Percentiles rank a stretch among this genome's conserved stretches.
phyloP scores from a whole-genome alignment of 2,797 vertebrate genomes.

The Todus mexicanus region DNA sequence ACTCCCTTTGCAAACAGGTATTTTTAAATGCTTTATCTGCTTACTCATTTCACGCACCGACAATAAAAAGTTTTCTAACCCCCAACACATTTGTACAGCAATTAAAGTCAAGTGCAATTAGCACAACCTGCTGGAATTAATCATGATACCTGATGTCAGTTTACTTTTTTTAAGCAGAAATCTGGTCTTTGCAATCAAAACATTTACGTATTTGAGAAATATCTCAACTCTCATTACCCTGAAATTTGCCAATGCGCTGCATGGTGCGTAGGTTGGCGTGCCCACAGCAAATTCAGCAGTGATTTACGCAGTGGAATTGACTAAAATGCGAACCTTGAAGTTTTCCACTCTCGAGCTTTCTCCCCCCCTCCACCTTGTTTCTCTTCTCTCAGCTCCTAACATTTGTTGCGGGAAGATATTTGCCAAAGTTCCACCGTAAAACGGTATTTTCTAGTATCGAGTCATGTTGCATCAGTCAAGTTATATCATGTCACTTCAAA shows the following conservation, averaged over 20 bases:
- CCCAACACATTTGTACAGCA: constrained; percentile 15
- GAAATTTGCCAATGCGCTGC: not conserved
- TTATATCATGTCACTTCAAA: constrained; percentile 13
- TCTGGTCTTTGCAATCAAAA: constrained; percentile 30
- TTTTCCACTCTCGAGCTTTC: not conserved
- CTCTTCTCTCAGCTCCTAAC: constrained; percentile 65
- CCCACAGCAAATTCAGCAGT: not conserved
- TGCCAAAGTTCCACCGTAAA: not conserved
- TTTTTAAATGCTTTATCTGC: not conserved
- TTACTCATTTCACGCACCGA: not conserved
- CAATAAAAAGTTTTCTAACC: constrained; percentile 24
- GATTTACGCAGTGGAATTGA: not conserved
- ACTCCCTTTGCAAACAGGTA: not conserved
- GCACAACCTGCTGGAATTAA: constrained; percentile 44
- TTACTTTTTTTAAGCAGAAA: constrained; percentile 37
- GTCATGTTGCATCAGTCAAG: constrained; percentile 20
- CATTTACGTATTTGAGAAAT: constrained; percentile 39
- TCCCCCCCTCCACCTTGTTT: not conserved
- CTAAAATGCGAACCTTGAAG: not conserved
- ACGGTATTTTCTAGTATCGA: not conserved
- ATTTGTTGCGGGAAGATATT: not conserved
- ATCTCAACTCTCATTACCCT: constrained; percentile 36
- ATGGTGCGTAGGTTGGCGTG: not conserved
- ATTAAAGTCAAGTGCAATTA: constrained; percentile 50
- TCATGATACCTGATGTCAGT: constrained; percentile 36